A percentile compares a stretch with the other conserved stretches of the same genome.
These are phyloP conservation scores for Eira barbara DNA, from an alignment of 2,113 vertebrate species.

Conservation along the genomic window DNA sequence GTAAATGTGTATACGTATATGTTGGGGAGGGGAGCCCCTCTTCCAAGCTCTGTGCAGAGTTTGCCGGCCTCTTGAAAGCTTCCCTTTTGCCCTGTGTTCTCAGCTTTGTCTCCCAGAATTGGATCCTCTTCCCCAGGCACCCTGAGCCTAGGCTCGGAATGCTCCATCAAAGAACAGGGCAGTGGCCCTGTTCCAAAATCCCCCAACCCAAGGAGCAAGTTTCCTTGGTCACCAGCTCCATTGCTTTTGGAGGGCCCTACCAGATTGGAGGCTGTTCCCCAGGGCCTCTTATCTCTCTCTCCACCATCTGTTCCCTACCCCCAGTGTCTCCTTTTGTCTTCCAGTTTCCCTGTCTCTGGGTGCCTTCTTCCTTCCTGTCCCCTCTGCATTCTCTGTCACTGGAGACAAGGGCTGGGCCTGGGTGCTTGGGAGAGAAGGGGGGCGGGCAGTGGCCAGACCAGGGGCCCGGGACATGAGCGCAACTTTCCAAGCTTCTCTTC, in stretches of 20 bases:
- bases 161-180: not conserved
- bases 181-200: not conserved
- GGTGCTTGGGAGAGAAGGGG: not conserved
- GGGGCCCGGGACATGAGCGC: constrained; percentile 75
- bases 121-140: not conserved
- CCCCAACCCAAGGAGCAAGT: not conserved
- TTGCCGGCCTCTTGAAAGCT: not conserved
- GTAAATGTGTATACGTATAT: not conserved
- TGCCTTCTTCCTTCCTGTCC: not conserved
- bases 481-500: constrained; percentile 75
- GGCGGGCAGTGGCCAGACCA: constrained; percentile 61
- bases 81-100: not conserved
- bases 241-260: not conserved
- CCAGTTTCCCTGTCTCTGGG: not conserved
- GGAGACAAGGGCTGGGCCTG: constrained; percentile 52
- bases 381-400: constrained; percentile 29
- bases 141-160: not conserved
- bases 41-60: not conserved
- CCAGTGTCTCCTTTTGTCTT: not conserved
- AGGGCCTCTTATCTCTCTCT: not conserved
- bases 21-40: not conserved
- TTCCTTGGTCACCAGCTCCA: not conserved
- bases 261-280: not conserved
- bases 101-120: not conserved
- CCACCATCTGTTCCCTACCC: not conserved